A percentile compares a stretch with the other conserved stretches of the same genome.
Evolutionary conservation across 1,140 invertebrate genomes (phyloP).

Genomic region (Physella acuta): DNA sequence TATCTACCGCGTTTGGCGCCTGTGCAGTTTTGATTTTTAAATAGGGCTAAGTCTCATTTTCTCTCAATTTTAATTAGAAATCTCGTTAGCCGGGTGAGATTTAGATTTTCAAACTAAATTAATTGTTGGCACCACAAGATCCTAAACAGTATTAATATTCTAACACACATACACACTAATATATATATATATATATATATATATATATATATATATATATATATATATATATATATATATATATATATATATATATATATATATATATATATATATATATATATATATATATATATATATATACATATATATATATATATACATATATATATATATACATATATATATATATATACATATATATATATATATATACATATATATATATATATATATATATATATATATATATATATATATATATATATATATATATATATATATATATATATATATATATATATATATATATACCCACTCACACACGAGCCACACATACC

Average conservation of each 20-base stretch:
- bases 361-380: slow-evolving; percentile 16
- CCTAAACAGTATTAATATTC: too few relatives aligned
- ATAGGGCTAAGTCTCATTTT: too few relatives aligned
- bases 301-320: not conserved
- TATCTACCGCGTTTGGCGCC: too few relatives aligned
- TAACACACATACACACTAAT: not conserved
- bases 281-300: not conserved
- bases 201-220: not conserved
- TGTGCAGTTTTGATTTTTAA: too few relatives aligned
- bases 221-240: not conserved
- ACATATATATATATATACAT: slow-evolving; percentile 20
- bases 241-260: not conserved
- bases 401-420: slow-evolving; percentile 4
- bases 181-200: not conserved
- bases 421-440: slow-evolving; percentile 11
- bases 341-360: slow-evolving; percentile 21
- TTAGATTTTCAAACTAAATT: too few relatives aligned
- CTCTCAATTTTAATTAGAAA: too few relatives aligned
- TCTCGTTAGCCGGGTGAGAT: too few relatives aligned
- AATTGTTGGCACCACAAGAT: too few relatives aligned
- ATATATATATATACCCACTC: not conserved
- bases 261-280: not conserved
- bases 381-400: slow-evolving; percentile 16
- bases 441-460: slow-evolving; percentile 7
- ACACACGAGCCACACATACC: slow-evolving; percentile 11